Conservation (phyloP, 2,113 vertebrate species). For the Peucedramus taeniatus region DNA sequence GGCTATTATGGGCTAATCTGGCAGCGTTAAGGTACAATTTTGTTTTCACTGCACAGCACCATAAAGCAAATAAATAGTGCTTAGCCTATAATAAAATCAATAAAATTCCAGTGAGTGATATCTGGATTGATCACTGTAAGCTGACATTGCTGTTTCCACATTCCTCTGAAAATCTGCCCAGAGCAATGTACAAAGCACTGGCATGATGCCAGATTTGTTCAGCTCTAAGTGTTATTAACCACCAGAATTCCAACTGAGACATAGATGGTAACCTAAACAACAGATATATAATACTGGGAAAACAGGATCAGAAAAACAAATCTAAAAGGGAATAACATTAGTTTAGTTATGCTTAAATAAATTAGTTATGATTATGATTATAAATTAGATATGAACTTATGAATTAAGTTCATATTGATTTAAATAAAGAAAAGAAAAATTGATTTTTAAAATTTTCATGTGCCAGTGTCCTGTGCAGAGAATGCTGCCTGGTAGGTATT, state of each 20-base stretch:
- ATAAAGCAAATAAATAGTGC: neutral
- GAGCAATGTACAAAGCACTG: neutral
- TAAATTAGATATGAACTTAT: neutral
- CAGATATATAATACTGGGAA: neutral
- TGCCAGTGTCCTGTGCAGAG: neutral
- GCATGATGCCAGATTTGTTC: neutral
- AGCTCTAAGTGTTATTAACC: neutral
- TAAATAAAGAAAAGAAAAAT: neutral
- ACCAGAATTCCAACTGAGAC: neutral
- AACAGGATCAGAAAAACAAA: neutral
- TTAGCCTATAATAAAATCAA: neutral
- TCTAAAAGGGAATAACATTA: neutral
- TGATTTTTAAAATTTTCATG: neutral
- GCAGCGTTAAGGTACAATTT: neutral
- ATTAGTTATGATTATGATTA: neutral
- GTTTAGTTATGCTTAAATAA: neutral
- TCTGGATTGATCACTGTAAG: slow-evolving; percentile 6
- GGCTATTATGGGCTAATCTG: neutral
- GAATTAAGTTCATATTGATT: neutral
- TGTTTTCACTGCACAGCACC: neutral
- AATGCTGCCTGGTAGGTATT: neutral
- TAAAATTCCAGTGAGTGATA: slow-evolving; percentile 3
- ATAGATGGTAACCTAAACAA: neutral
- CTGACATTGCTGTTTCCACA: neutral
- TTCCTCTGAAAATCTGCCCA: neutral